These are phyloP conservation scores for Denticeps clupeoides DNA, from an alignment of 2,797 vertebrate genomes.

Conservation along the genomic window DNA sequence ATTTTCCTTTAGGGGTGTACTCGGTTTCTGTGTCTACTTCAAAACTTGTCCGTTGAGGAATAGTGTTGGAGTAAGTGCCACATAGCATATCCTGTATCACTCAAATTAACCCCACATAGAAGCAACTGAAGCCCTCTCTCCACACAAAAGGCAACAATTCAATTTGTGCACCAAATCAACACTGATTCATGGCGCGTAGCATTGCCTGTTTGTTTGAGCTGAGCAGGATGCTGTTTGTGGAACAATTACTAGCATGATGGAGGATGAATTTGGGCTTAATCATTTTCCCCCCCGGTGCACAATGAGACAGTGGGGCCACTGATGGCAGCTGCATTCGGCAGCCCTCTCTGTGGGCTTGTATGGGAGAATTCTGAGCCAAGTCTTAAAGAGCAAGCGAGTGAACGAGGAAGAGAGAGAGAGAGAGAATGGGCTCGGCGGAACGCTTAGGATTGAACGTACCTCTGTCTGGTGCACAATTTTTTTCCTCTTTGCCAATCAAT, in stretches of 20 bases:
- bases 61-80: too few relatives aligned
- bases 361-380: neutral
- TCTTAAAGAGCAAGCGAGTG: neutral
- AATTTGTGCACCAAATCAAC: constrained; percentile 24
- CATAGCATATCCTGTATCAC: neutral
- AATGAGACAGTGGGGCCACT: constrained; percentile 27
- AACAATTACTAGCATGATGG: constrained; percentile 34
- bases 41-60: too few relatives aligned
- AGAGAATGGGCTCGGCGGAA: constrained; percentile 15
- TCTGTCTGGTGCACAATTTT: constrained; percentile 26
- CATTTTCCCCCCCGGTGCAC: constrained; percentile 24
- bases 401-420: constrained; percentile 9
- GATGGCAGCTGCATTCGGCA: constrained; percentile 25
- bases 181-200: constrained; percentile 18
- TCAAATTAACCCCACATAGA: neutral
- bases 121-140: neutral
- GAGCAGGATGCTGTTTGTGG: constrained; percentile 31
- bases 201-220: constrained; percentile 14
- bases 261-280: constrained; percentile 30
- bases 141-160: constrained; percentile 23
- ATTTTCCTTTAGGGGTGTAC: too few relatives aligned
- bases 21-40: too few relatives aligned
- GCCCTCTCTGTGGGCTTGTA: constrained; percentile 17
- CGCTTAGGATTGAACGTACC: constrained; percentile 22
- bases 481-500: constrained; percentile 33